Base-by-base conservation (phyloP, 2,113 vertebrate species). In the Catharus bicknelli region DNA sequence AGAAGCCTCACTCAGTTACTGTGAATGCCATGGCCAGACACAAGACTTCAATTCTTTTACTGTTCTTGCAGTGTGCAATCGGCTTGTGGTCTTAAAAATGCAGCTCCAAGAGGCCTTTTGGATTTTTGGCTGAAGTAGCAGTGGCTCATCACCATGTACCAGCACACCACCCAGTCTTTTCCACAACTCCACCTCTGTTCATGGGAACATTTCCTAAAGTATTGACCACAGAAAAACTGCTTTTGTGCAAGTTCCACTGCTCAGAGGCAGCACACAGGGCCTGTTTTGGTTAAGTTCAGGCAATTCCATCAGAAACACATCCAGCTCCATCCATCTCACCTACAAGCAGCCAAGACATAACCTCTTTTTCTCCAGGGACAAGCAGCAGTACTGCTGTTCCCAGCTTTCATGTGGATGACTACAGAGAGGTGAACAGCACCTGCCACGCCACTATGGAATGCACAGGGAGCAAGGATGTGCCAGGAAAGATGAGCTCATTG, bases 201-300 rank as follows among this genome's bases (percentile, higher is more conserved):
- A 34, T 0, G 0, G 59, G 17, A 81, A 30, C 0, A 0, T 16
- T 38, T 50, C 69, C 67, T 4, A 0, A 63, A 61, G 38, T 22
- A 61, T 1, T 45, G 63, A 23, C n/a, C n/a, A 68, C 45, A 86
- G 38, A 68, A 68, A 88, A 62, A 0, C 38, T 54, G 51, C 42
- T 88, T 73, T 53, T 4, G 5, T 57, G 51, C 25, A 20, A 50
- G 50, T 40, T 54, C 34, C 0, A 0, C 23, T 55, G 78, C 25
- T 26, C n/a, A 21, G 34, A 47, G 27, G 63, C 20, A 48, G 38
- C 2, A 16, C 32, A 17, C 1, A 5, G 15, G 26, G 40, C 17
- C 4, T 7, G 4, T 54, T 62, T 29, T 30, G 34, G 29, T 38
- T 12, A 17, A 57, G 15, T 48, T 76, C 68, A 51, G 55, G 53